phyloP scores from a whole-genome alignment of 2,888 invertebrate genomes.

The Lasius platythorax region DNA sequence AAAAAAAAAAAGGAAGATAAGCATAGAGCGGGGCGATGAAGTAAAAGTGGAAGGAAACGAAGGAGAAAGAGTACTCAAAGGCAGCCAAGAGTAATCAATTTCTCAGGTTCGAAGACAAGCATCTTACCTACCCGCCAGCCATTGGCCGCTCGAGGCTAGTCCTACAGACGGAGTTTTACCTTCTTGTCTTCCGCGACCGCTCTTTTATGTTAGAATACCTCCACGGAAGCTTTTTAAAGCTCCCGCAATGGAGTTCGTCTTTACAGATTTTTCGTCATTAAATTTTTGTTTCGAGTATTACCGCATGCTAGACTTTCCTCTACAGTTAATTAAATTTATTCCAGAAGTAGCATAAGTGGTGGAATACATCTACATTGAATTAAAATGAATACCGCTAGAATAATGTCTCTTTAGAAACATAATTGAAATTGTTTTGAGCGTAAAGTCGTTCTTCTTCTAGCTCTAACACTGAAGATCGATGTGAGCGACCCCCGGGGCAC shows the following conservation, averaged over 20 bases:
- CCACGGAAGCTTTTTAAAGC: conserved; percentile 26
- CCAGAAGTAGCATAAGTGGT: background rate
- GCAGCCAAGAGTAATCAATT: conserved; percentile 68
- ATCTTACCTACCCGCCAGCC: conserved; percentile 65
- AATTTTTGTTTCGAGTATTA: conserved; percentile 23
- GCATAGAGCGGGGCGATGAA: conserved; percentile 18
- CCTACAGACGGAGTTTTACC: conserved; percentile 59
- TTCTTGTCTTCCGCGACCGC: conserved; percentile 55
- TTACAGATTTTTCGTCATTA: conserved; percentile 31
- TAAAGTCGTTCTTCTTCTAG: conserved; percentile 14
- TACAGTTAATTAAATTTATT: conserved; percentile 40
- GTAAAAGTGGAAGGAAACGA: conserved; percentile 39
- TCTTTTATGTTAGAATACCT: conserved; percentile 36
- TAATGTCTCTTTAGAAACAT: conserved; percentile 22
- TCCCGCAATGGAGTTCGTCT: conserved; percentile 1
- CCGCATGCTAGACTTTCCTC: background rate
- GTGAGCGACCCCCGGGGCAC: conserved; percentile 45
- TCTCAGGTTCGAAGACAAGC: conserved; percentile 66
- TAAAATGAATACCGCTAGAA: conserved; percentile 28
- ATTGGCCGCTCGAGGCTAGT: conserved; percentile 56
- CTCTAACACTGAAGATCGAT: conserved; percentile 59
- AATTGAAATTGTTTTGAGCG: conserved; percentile 34
- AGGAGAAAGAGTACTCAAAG: conserved; percentile 59
- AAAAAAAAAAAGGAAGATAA: conserved; percentile 47
- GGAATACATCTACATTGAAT: conserved; percentile 6